Base-by-base conservation (phyloP, 2,113 vertebrate species). In the Vireo altiloquus region DNA sequence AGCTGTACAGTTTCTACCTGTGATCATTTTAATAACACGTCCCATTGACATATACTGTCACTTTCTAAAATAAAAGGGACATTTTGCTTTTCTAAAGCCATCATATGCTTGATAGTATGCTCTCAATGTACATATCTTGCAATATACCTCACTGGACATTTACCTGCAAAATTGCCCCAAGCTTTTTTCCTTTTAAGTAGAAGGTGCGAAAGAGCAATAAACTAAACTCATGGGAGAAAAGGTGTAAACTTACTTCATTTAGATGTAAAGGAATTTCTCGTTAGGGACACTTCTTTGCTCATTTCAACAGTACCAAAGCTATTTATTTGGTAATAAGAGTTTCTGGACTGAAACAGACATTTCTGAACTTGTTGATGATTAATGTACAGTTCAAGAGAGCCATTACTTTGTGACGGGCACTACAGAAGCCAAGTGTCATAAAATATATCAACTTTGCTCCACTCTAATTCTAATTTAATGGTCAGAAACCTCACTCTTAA, bases 301-400 rank as follows among this genome's bases (percentile, higher is more conserved):
- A 52, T 53, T 60, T 25, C n/a, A 79, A 57, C 9, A 60, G 31
- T 33, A 79, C n/a, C 33, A 84, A 68, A 90, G 68, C 75, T 72
- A 46, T 71, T 92, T 95, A 64, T 60, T 89, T 68, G 25, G 44
- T 53, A 87, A 25, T 61, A 84, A 31, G 80, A 64, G 24, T 6
- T 89, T 81, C 52, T 89, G 69, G 61, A 64, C 54, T 60, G 83
- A 94, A 94, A 71, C 27, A 84, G 72, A 27, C 47, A 64, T 68
- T 89, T 89, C 65, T 81, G 56, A 91, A 89, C 37, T 68, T 75
- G 60, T 27, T 87, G 83, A 78, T 71, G 86, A 97, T 91, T 79
- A 92, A 95, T 69, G 77, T 14, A 52, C 47, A 92, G 77, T 57
- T 92, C 95, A 94, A 91, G 74, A 86, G 57, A 96, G 49, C 31